phyloP scores from a whole-genome alignment of 2,888 invertebrate genomes.

The Drosophila siamana region DNA sequence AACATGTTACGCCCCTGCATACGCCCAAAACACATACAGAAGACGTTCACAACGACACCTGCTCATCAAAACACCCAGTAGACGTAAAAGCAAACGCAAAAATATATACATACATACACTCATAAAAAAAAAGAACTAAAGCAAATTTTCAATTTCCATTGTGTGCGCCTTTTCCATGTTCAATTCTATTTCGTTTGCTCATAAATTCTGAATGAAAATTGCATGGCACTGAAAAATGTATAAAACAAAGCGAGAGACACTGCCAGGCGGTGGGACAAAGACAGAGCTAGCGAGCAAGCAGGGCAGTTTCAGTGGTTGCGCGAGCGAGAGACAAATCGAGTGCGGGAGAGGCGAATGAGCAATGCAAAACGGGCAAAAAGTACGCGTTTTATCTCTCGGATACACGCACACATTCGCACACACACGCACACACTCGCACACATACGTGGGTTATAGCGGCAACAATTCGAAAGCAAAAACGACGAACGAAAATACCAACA shows the following conservation, averaged over 20 bases:
- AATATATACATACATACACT: not conserved
- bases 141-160: slow-evolving; percentile 68
- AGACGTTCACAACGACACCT: too few species aligned
- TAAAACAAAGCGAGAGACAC: slow-evolving; percentile 38
- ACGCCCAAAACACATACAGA: too few species aligned
- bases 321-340: slow-evolving; percentile 1
- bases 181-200: slow-evolving; percentile 74
- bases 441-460: slow-evolving; percentile 47
- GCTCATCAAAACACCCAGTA: not conserved
- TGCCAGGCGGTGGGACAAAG: slow-evolving; percentile 18
- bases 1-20: slow-evolving; percentile 5
- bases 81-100: slow-evolving; percentile 3
- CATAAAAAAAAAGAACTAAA: slow-evolving; percentile 12
- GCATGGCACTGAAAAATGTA: slow-evolving; percentile 66
- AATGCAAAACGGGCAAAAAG: slow-evolving; percentile 50
- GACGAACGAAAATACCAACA: slow-evolving; percentile 37
- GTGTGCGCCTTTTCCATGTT: slow-evolving; percentile 67
- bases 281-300: not conserved
- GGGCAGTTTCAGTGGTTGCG: not conserved
- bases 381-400: slow-evolving; percentile 73
- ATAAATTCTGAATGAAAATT: slow-evolving; percentile 79
- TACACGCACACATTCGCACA: slow-evolving; percentile 35
- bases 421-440: slow-evolving; percentile 18
- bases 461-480: slow-evolving; percentile 61
- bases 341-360: slow-evolving; percentile 19